Conservation (phyloP, 2,113 vertebrate species). For the Actenoides lindsayi region DNA sequence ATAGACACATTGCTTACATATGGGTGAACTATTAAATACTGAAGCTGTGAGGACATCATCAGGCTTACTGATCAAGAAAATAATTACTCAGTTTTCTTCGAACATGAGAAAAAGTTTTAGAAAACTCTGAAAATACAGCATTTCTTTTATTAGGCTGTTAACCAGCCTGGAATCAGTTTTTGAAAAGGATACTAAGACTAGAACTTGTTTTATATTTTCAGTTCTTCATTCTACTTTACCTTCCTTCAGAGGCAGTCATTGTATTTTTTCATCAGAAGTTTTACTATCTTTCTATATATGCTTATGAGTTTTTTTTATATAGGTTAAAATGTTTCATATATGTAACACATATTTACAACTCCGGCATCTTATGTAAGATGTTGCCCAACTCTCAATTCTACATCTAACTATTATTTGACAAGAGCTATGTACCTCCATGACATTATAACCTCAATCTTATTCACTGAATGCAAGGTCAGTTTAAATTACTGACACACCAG, state of each 20-base stretch:
- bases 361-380: not conserved
- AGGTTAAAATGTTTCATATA: not conserved
- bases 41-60: not conserved
- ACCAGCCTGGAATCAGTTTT: conserved; percentile 5
- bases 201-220: not conserved
- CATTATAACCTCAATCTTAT: not conserved
- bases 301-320: not conserved
- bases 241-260: not conserved
- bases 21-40: not conserved
- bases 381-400: not conserved
- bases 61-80: not conserved
- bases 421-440: not conserved
- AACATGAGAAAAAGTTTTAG: not conserved
- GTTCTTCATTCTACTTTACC: not conserved
- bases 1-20: not conserved
- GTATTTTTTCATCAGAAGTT: conserved; percentile 1
- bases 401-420: not conserved
- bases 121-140: not conserved
- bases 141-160: not conserved
- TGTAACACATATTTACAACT: not conserved
- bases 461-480: conserved; percentile 5
- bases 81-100: not conserved
- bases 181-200: conserved; percentile 5
- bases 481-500: not conserved
- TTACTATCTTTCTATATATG: not conserved